These are phyloP conservation scores for Capreolus pygargus DNA, from an alignment of 2,113 vertebrate species.

Conservation along the genomic window DNA sequence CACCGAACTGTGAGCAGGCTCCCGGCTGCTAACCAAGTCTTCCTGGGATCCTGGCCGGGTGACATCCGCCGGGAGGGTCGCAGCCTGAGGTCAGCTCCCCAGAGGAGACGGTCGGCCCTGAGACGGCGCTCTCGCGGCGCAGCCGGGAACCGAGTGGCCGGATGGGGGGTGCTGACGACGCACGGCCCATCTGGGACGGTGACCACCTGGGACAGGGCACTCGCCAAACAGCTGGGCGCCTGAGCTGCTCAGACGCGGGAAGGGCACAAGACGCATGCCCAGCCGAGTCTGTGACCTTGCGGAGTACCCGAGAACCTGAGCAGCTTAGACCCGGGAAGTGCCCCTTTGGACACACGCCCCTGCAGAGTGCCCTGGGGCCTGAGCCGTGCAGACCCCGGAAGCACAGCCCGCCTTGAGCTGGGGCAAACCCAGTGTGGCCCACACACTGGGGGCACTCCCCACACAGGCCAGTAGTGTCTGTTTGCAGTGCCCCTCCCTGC, in stretches of 20 bases:
- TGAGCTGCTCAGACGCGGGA: background rate
- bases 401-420: too few relatives aligned
- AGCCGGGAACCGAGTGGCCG: accelerated
- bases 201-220: background rate
- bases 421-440: too few relatives aligned
- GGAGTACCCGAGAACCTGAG: too few relatives aligned
- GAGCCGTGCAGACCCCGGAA: too few relatives aligned
- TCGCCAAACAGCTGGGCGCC: background rate
- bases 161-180: background rate
- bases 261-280: background rate
- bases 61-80: background rate
- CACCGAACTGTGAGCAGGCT: background rate
- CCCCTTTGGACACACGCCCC: too few relatives aligned
- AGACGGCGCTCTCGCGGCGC: accelerated
- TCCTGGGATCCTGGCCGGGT: background rate
- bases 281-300: too few relatives aligned
- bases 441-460: background rate
- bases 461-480: too few relatives aligned
- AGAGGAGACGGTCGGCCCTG: background rate
- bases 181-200: background rate
- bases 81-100: background rate
- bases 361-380: too few relatives aligned
- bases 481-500: background rate
- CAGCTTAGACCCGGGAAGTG: too few relatives aligned
- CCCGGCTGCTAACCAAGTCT: background rate